These are phyloP conservation scores for Narcine bancroftii DNA, from an alignment of 2,113 vertebrate species.

Conservation along the genomic window DNA sequence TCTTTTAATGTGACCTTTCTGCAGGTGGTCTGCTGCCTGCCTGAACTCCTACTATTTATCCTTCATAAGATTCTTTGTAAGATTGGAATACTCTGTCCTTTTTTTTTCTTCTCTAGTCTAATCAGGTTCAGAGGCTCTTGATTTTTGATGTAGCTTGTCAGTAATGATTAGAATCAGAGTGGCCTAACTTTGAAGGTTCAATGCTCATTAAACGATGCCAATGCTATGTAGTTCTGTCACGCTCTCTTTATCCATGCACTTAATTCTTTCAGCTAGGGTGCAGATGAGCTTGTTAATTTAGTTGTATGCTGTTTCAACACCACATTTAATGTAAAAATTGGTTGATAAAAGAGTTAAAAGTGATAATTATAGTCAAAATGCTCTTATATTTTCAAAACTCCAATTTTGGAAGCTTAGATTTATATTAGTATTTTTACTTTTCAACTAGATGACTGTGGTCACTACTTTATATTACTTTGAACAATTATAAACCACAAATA, in stretches of 20 bases:
- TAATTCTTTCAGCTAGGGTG: not conserved
- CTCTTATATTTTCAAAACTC: not conserved
- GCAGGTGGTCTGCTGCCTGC: conserved; percentile 32
- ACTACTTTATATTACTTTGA: conserved; percentile 10
- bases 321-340: not conserved
- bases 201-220: conserved; percentile 11
- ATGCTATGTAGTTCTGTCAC: not conserved
- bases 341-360: not conserved
- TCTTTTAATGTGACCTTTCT: conserved; percentile 31
- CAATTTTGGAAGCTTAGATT: not conserved
- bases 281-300: not conserved
- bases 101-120: conserved; percentile 23
- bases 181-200: not conserved
- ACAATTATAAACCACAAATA: conserved; percentile 2
- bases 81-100: conserved; percentile 13
- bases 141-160: conserved; percentile 27
- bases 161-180: conserved; percentile 31
- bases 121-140: conserved; percentile 1
- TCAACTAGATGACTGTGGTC: not conserved
- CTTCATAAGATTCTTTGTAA: conserved; percentile 24
- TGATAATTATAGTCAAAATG: not conserved
- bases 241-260: not conserved
- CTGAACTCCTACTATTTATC: conserved; percentile 29
- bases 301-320: not conserved
- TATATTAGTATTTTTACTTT: not conserved